These are phyloP conservation scores for Mustela nigripes DNA, from an alignment of 2,113 vertebrate genomes.

Conservation along the genomic window DNA sequence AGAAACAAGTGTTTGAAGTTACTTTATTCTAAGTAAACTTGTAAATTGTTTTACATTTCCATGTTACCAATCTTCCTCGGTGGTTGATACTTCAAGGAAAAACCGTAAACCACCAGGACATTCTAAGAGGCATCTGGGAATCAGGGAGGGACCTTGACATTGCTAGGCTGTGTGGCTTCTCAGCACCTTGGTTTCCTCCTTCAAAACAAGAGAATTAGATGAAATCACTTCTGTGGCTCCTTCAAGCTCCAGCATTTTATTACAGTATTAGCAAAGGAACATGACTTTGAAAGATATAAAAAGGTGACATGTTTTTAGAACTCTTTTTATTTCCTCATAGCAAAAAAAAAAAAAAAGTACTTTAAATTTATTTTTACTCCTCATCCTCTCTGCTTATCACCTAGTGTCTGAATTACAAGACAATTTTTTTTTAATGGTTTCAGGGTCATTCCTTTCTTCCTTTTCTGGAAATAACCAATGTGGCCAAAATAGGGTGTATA, in stretches of 20 bases:
- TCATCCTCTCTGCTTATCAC: neutral
- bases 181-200: neutral
- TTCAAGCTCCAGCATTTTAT: neutral
- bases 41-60: conserved; percentile 12
- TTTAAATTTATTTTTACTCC: conserved; percentile 51
- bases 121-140: neutral
- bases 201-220: neutral
- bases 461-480: conserved; percentile 69
- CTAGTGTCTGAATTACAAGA: conserved; percentile 53
- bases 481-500: conserved; percentile 63
- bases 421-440: conserved; percentile 45
- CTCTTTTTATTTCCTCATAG: neutral
- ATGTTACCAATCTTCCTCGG: neutral
- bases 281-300: conserved; percentile 2
- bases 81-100: conserved; percentile 26
- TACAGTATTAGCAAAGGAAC: neutral
- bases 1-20: conserved; percentile 23
- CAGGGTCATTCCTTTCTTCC: conserved; percentile 42
- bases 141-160: neutral
- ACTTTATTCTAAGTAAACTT: neutral
- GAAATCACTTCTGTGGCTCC: neutral
- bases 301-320: neutral
- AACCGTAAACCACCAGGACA: neutral
- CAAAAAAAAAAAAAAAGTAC: neutral
- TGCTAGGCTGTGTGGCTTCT: neutral